phyloP scores from a whole-genome alignment of 2,888 invertebrate genomes.

The Mimumesa dahlbomi region DNA sequence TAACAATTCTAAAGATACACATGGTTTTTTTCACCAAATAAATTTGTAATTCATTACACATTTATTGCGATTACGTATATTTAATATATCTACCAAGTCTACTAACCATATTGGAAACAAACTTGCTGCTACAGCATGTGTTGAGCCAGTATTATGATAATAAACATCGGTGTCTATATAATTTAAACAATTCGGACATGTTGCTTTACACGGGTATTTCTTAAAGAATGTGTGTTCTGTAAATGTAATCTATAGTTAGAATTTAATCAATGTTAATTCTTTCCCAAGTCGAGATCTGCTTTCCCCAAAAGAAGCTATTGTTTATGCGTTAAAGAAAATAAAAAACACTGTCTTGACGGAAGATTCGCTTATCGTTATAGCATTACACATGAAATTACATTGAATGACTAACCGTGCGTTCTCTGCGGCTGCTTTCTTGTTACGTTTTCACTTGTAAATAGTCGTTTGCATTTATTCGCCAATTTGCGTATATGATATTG shows the following conservation, averaged over 20 bases:
- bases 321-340: too few species aligned
- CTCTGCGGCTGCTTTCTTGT: background rate
- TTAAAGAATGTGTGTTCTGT: conserved; percentile 44
- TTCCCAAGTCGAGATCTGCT: too few species aligned
- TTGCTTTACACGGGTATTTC: conserved; percentile 23
- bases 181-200: conserved; percentile 57
- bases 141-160: conserved; percentile 25
- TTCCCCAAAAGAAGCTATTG: too few species aligned
- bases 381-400: background rate
- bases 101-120: conserved; percentile 39
- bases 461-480: background rate
- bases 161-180: conserved; percentile 40
- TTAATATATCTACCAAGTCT: too few species aligned
- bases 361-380: too few species aligned
- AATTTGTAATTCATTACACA: too few species aligned
- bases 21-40: too few species aligned
- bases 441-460: background rate
- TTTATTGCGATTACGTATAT: too few species aligned
- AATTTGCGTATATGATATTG: background rate
- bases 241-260: conserved; percentile 5
- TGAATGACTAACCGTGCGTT: background rate
- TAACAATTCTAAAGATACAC: too few species aligned
- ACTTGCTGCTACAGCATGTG: conserved; percentile 37
- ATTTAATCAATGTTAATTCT: too few species aligned
- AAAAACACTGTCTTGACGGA: too few species aligned